phyloP scores from a whole-genome alignment of 2,797 vertebrate species.

The Molossus alvarezi region DNA sequence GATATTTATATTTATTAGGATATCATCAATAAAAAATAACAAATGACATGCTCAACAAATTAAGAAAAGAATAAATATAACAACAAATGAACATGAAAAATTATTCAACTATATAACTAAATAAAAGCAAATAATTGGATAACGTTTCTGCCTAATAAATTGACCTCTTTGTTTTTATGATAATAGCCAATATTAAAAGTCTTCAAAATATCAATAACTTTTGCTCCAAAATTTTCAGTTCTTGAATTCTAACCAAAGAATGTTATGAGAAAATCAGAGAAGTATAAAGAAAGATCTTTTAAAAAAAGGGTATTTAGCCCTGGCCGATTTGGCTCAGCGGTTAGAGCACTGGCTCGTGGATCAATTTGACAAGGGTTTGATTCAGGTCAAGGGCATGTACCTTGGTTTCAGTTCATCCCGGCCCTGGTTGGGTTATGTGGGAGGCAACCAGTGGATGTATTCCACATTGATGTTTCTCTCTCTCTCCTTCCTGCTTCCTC shows the following conservation, averaged over 20 bases:
- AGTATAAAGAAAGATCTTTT: neutral
- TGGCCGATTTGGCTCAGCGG: too few relatives aligned
- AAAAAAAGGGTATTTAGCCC: too few relatives aligned
- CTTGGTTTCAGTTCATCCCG: too few relatives aligned
- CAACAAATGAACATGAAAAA: neutral
- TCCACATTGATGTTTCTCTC: too few relatives aligned
- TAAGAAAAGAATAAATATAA: neutral
- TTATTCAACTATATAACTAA: neutral
- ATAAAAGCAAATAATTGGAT: neutral
- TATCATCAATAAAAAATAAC: neutral
- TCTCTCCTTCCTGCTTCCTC: too few relatives aligned
- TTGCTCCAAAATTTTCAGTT: slow-evolving; percentile 6
- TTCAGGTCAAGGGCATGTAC: too few relatives aligned
- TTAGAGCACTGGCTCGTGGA: too few relatives aligned
- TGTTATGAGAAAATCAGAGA: neutral
- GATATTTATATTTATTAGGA: neutral
- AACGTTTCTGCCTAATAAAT: neutral
- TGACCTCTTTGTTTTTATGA: neutral
- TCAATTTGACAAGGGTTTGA: too few relatives aligned
- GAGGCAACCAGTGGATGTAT: too few relatives aligned
- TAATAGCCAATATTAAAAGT: neutral
- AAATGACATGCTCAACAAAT: neutral
- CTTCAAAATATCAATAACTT: slow-evolving; percentile 15
- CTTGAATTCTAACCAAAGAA: neutral
- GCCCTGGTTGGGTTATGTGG: too few relatives aligned